Base-by-base conservation (phyloP, 2,797 vertebrate genomes). In the Acanthis flammea region DNA sequence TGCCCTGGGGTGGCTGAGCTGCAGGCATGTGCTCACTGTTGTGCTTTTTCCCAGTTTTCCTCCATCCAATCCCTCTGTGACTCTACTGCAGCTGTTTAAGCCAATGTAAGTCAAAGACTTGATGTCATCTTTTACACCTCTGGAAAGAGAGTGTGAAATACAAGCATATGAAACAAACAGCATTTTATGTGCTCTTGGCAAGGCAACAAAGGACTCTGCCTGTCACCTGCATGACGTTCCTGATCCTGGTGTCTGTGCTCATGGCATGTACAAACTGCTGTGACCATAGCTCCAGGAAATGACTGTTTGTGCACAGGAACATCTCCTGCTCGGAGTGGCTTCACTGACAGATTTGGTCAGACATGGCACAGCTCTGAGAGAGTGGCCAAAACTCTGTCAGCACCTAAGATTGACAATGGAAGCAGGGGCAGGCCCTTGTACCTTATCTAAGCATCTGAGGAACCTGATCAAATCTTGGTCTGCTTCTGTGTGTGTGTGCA, bases 261-360 rank as follows among this genome's bases (percentile, higher is more conserved):
- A 24, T 0, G 0, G 31, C 0, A 0, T 5, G 9, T 35, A 41
- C 31, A 44, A 61, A 27, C 24, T 41, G 31, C 51, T 61, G 47
- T 15, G 75, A 31, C 51, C 0, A 4, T 18, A 81, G 84, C 66
- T 82, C 57, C 67, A 61, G 37, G 2, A 2, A 51, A 68, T 75
- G 30, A n/a, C 30, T 37, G 47, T 65, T 92, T 30, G 33, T 16
- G 0, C 10, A 23, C 54, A 71, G 41, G 44, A 31, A 23, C 35
- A 25, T 44, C 13, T 33, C 30, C 5, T 62, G 33, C 13, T 48
- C 44, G 23, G 28, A 42, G 4, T 5, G 3, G 31, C 67, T 61
- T 37, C 9, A 4, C 27, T 28, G 63, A 6, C 1, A 2, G 47
- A 0, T 4, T 33, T 74, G 42, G 8, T 28, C 0, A 0, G 42